These are phyloP conservation scores for Trissolcus basalis DNA, from an alignment of 1,140 invertebrate species.

Conservation along the genomic window DNA sequence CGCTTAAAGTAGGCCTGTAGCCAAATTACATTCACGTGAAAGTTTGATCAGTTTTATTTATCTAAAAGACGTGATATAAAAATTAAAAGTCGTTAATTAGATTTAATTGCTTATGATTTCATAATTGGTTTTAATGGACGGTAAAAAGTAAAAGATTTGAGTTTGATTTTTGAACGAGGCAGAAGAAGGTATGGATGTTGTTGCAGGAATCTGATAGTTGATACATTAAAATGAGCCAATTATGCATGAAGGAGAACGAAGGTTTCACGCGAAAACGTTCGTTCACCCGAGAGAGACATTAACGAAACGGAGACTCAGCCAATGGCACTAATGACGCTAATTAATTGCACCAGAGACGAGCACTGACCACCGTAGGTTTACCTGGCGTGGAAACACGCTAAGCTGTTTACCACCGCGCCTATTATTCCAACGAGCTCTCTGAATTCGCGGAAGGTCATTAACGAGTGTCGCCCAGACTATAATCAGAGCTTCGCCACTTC, in stretches of 20 bases:
- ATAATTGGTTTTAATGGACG: too few relatives aligned
- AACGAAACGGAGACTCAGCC: slow-evolving; percentile 63
- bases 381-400: slow-evolving; percentile 61
- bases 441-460: slow-evolving; percentile 33
- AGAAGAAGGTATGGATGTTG: too few relatives aligned
- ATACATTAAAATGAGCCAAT: slow-evolving; percentile 50
- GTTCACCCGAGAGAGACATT: slow-evolving; percentile 59
- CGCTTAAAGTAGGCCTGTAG: too few relatives aligned
- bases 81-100: too few relatives aligned
- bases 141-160: too few relatives aligned
- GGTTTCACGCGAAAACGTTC: slow-evolving; percentile 57
- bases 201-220: too few relatives aligned
- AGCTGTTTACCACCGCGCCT: slow-evolving; percentile 44
- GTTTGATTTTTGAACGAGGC: too few relatives aligned
- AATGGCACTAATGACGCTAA: slow-evolving; percentile 72
- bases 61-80: too few relatives aligned
- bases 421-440: slow-evolving; percentile 7
- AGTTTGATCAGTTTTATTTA: too few relatives aligned
- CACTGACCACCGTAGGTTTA: slow-evolving; percentile 61
- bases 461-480: slow-evolving; percentile 12
- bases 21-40: too few relatives aligned
- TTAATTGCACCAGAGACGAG: slow-evolving; percentile 68
- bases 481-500: slow-evolving; percentile 20
- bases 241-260: slow-evolving; percentile 19
- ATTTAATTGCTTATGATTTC: too few relatives aligned